Evolutionary conservation across 2,113 vertebrate genomes (phyloP), one percentile per base, ranked within the genome.

Genomic region (Caloenas nicobarica): DNA sequence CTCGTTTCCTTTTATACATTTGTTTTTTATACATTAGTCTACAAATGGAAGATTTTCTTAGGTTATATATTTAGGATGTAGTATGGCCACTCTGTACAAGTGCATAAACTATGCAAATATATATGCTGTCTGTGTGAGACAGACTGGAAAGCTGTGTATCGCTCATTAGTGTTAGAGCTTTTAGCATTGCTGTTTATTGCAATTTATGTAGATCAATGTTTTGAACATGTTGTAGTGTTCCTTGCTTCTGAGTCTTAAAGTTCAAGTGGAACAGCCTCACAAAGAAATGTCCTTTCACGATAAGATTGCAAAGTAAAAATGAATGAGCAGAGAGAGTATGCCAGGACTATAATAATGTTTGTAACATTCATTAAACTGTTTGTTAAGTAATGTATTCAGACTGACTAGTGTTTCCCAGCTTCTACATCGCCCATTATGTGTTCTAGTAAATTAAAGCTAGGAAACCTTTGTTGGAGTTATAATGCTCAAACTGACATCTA

Each of bases 401-500:
- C 82, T 58, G 92, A 93, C 28, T 76, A 51, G 94, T 96, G 95
- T 97, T 97, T 98, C 95, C 96, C 85, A 95, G 93, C 95, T 96
- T 96, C 96, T 92, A 91, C 93, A 94, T 95, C 24, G 28, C 96
- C 98, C 91, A 97, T 98, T 98, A 97, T 97, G 94, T 97, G 97
- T 98, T 97, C 97, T 97, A 98, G 96, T 98, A 98, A 98, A 98
- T 98, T 97, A 98, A 98, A 98, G 96, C 97, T 95, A 54, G 58
- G 97, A 97, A 98, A 97, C 96, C 98, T 98, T 98, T 98, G 98
- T 98, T 97, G 97, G 96, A 97, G 93, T 98, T 98, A 93, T 58
- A 98, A 97, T 97, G 96, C 97, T 98, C 97, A 95, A 98, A 97
- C 97, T 97, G 98, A 98, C 97, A 97, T 97, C 97, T 98, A 98